Percentiles rank a stretch among this genome's conserved stretches.
These are phyloP conservation scores for Drosophila ogumai DNA, from an alignment of 1,140 invertebrate species.

Conservation along the genomic window DNA sequence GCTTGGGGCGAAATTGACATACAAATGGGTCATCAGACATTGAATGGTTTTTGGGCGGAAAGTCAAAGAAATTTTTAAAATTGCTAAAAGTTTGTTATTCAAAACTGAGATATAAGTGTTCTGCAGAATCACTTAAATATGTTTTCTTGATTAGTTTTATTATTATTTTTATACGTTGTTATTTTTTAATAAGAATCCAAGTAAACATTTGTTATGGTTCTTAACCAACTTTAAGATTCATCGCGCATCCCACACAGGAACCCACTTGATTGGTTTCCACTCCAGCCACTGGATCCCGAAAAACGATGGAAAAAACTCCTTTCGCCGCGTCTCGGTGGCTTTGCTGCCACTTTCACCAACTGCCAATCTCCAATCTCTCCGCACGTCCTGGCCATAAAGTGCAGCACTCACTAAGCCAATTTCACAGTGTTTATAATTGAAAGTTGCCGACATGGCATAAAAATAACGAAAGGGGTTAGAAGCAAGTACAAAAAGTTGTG, in stretches of 20 bases:
- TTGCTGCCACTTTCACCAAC: constrained; percentile 38
- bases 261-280: constrained; percentile 31
- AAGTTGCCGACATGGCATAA: constrained; percentile 28
- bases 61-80: neutral
- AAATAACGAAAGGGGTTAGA: neutral
- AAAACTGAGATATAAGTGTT: too few species aligned
- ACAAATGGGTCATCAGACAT: constrained; percentile 1
- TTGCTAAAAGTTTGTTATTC: neutral
- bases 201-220: constrained; percentile 4
- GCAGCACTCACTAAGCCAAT: constrained; percentile 53
- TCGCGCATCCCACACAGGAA: constrained; percentile 9
- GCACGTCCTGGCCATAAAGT: constrained; percentile 51
- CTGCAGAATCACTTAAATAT: too few species aligned
- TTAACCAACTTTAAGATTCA: constrained; percentile 15
- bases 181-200: neutral
- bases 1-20: constrained; percentile 1
- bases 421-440: constrained; percentile 59
- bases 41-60: neutral
- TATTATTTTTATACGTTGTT: neutral
- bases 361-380: constrained; percentile 29
- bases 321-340: neutral
- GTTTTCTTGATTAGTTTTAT: too few species aligned
- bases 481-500: too few species aligned
- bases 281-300: neutral
- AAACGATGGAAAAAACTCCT: neutral